Percentiles rank a stretch among this genome's conserved stretches.
These are phyloP conservation scores for Loxodonta africana DNA, from an alignment of 2,113 vertebrate species.

Conservation along the genomic window DNA sequence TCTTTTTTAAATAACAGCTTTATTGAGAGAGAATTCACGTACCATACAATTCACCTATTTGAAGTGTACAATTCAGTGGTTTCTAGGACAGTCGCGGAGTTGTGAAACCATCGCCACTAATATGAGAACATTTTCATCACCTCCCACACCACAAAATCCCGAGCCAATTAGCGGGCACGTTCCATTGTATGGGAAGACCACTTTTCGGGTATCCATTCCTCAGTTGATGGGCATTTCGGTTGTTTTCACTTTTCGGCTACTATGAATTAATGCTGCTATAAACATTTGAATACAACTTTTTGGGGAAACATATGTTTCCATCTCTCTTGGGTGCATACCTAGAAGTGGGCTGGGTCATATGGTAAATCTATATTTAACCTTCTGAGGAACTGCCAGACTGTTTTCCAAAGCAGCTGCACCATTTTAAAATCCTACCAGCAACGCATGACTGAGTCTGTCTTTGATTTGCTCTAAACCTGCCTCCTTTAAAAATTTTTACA, in stretches of 20 bases:
- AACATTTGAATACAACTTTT: no score
- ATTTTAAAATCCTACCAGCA: neutral
- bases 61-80: neutral
- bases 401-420: neutral
- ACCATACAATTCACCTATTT: neutral
- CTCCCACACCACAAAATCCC: neutral
- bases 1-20: neutral
- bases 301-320: neutral
- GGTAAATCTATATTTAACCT: neutral
- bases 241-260: neutral
- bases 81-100: neutral
- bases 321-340: neutral
- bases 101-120: neutral
- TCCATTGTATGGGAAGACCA: neutral
- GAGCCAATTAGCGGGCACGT: neutral
- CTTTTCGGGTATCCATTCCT: neutral
- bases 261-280: neutral
- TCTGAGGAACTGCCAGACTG: neutral
- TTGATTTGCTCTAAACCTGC: neutral
- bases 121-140: neutral
- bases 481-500: slow-evolving; percentile 2
- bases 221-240: neutral
- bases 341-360: fast-evolving
- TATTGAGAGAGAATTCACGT: neutral
- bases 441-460: neutral